Base-by-base conservation (phyloP, 2,888 invertebrate species). In the Ormyrus labotus region DNA sequence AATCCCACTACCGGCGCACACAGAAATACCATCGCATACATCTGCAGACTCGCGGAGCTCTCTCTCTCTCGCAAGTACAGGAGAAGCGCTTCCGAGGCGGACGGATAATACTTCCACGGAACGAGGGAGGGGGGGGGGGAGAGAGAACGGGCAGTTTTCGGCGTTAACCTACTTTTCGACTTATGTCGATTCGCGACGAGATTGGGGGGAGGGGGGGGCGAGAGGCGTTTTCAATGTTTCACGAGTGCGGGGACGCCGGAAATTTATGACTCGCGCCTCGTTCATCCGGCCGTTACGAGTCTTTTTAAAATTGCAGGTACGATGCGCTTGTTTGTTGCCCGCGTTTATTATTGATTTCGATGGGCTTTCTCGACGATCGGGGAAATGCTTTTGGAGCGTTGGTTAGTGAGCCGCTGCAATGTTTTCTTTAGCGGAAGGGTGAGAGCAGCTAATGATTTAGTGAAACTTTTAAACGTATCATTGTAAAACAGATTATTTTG, bases 91-190 rank as follows among this genome's bases (percentile, higher is more conserved):
- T 34, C 34, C 34, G 34, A 34, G 34, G 13, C 34, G 34, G 34
- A 34, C 34, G 34, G 34, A 34, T 34, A 34, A 13, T 34, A 34
- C 34, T 34, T 34, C 34, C 34, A 34, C 34, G 34, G 34, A 34
- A 34, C 34, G 34, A 34, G 34, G 34, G 34, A 34, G 0, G 13
- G 13, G 0, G 0, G 0, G 34, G 34, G 50, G 60, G 13, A 34
- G 2, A 11, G 11, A 11, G 6, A 45, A 47, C 13, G 57, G 19
- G 13, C 10, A 64, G 57, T 57, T 61, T 7, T 63, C 63, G 48
- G 51, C 48, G 64, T 69, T 77, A 77, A 77, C 70, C 77, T 77
- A 64, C 70, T 70, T 77, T 61, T 51, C 19, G 13, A 73, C 19
- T 65, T 73, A 57, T 57, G 53, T 45, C 63, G 63, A 76, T 64